phyloP scores from a whole-genome alignment of 2,888 invertebrate genomes.

The Onchidella celtica region DNA sequence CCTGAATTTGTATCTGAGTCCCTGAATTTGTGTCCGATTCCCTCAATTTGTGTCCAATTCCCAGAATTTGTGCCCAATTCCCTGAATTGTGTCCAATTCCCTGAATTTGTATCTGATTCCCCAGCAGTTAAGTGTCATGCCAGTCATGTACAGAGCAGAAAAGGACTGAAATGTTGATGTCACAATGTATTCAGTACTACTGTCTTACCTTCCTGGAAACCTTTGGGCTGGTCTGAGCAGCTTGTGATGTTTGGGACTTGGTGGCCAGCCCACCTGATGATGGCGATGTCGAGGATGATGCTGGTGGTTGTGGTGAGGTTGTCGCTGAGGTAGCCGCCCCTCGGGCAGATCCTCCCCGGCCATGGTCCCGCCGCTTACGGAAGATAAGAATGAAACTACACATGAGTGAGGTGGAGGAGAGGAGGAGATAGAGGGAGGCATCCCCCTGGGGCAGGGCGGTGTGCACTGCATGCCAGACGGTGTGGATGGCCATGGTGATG shows the following conservation, averaged over 20 bases:
- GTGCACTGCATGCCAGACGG: conserved; percentile 14
- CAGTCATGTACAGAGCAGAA: too few relatives aligned
- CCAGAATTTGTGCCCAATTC: too few relatives aligned
- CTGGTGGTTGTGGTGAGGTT: background rate
- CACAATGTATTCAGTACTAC: background rate
- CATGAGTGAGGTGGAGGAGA: conserved; percentile 42
- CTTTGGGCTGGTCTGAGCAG: conserved; percentile 48
- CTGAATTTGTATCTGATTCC: too few relatives aligned
- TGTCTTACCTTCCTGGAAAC: conserved; percentile 39
- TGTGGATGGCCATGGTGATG: conserved; percentile 21
- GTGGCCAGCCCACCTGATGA: background rate
- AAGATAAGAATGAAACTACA: conserved; percentile 47
- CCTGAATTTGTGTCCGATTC: too few relatives aligned
- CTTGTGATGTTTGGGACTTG: conserved; percentile 6
- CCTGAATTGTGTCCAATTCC: too few relatives aligned
- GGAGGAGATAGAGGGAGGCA: conserved; percentile 44
- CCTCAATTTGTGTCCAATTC: too few relatives aligned
- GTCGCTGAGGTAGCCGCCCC: background rate
- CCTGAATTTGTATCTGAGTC: too few relatives aligned
- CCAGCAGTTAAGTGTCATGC: too few relatives aligned
- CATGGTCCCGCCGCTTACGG: conserved; percentile 72
- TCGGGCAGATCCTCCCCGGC: conserved; percentile 52
- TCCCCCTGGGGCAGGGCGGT: conserved; percentile 21
- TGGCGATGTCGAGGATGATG: background rate
- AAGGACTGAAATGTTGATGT: too few relatives aligned